Evolutionary conservation across 2,797 vertebrate genomes (phyloP).

Genomic region (Notolepis coatsorum): DNA sequence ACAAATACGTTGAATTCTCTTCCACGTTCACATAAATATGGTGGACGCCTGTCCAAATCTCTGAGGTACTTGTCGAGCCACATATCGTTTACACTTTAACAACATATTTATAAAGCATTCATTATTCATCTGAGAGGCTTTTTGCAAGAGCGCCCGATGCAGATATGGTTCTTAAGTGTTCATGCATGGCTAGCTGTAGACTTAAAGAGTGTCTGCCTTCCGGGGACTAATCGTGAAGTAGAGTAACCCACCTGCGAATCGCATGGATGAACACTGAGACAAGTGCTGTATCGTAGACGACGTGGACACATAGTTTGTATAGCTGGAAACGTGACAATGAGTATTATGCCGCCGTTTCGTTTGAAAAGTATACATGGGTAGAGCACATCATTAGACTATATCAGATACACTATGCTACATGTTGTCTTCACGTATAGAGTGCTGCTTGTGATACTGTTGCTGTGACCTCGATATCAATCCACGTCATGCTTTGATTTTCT

Average conservation of each 20-base stretch:
- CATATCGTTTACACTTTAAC: background rate
- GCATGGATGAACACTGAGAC: too few species aligned
- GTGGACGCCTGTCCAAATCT: background rate
- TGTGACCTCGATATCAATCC: slow-evolving; percentile 1
- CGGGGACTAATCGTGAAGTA: too few species aligned
- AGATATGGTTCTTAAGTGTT: background rate
- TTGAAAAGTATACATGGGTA: too few species aligned
- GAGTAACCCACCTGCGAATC: too few species aligned
- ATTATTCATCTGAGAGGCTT: background rate
- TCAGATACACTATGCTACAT: background rate
- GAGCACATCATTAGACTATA: too few species aligned
- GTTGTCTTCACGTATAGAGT: slow-evolving; percentile 2
- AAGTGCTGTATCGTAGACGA: too few species aligned
- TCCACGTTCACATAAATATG: too few species aligned
- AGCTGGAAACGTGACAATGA: too few species aligned
- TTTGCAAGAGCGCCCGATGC: background rate
- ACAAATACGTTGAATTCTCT: background rate
- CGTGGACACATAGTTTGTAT: too few species aligned
- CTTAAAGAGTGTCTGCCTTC: too few species aligned
- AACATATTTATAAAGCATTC: background rate
- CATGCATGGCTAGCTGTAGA: background rate
- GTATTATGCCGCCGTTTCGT: too few species aligned
- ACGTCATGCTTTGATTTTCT: slow-evolving; percentile 24
- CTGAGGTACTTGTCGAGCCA: background rate
- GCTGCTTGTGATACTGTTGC: background rate